Percentiles rank a stretch among this genome's conserved stretches.
Conservation (phyloP, 2,797 vertebrate species). For the Cygnus olor region DNA sequence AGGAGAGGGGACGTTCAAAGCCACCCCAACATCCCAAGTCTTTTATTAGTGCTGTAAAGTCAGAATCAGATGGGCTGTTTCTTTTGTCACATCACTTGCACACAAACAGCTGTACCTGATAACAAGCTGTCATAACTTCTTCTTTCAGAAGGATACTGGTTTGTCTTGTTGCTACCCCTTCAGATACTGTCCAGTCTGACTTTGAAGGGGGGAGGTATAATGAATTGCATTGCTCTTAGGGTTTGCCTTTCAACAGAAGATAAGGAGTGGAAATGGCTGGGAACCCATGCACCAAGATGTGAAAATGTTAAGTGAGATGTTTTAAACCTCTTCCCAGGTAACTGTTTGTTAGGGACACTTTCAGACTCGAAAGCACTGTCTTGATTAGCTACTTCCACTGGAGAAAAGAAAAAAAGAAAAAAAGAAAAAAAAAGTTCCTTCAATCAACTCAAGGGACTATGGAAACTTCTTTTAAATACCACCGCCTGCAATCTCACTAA, state of each 20-base stretch:
- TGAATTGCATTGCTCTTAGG: background rate
- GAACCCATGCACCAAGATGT: rapidly evolving
- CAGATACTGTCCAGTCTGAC: background rate
- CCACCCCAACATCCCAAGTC: background rate
- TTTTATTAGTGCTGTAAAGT: background rate
- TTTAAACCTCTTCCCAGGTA: conserved; percentile 18
- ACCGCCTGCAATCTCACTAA: conserved; percentile 22
- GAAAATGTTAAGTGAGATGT: background rate
- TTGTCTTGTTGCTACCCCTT: background rate
- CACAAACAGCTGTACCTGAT: background rate
- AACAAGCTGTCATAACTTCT: conserved; percentile 1
- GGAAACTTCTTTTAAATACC: conserved; percentile 60
- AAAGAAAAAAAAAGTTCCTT: background rate
- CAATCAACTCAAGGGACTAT: conserved; percentile 32
- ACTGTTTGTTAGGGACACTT: background rate
- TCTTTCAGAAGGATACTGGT: background rate
- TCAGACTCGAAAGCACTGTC: conserved; percentile 24
- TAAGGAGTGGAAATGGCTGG: background rate
- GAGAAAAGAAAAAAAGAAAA: background rate
- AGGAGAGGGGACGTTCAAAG: background rate
- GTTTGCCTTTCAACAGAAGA: conserved; percentile 12
- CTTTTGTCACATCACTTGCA: background rate
- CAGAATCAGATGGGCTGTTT: background rate
- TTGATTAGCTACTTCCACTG: background rate
- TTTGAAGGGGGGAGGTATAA: background rate